Evolutionary conservation across 2,797 vertebrate genomes (phyloP), one percentile per base, ranked within the genome.

Genomic region (Acridotheres tristis): DNA sequence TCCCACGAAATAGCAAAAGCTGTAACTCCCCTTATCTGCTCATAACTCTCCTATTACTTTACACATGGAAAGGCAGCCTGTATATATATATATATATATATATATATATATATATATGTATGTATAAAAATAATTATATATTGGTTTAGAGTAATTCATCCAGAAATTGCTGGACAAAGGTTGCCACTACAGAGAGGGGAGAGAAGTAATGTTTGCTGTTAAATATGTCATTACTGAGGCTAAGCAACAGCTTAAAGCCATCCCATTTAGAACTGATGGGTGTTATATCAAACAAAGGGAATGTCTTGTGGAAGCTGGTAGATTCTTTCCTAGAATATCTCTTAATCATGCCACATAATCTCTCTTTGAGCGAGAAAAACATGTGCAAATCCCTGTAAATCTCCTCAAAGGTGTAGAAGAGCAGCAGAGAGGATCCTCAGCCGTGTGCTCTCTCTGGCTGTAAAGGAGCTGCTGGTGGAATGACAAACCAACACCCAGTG

Each of bases 341-440:
- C 91, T 89, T 95, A 92, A 95, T 95, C 83, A 57, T 50, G 36
- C 54, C 74, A 83, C 45, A 26, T 91, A 86, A 96, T 94, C 93
- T 95, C 65, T 92, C 54, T 88, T 65, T 85, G 90, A 91, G 80
- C 0, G 1, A 91, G 85, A 89, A 95, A 93, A 96, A 89, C 61
- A 45, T 0, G 12, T 85, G 71, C 88, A 94, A 93, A 96, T 95
- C 92, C 88, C 61, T 80, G 61, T 73, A 89, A 90, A 93, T 94
- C 85, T 94, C 61, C 92, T 93, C 67, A 67, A 48, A 93, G 80
- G 47, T 81, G 61, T n/a, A 58, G 77, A 18, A 27, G 57, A 80
- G 50, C 43, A 76, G 74, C 69, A 86, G 91, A 76, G 54, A 77
- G 48, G 65, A n/a, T 53, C 54, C 79, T 67, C 34, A 67, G 86